A percentile compares a stretch with the other conserved stretches of the same genome.
phyloP scores from a whole-genome alignment of 2,113 vertebrate genomes.

The Amphilophus citrinellus region DNA sequence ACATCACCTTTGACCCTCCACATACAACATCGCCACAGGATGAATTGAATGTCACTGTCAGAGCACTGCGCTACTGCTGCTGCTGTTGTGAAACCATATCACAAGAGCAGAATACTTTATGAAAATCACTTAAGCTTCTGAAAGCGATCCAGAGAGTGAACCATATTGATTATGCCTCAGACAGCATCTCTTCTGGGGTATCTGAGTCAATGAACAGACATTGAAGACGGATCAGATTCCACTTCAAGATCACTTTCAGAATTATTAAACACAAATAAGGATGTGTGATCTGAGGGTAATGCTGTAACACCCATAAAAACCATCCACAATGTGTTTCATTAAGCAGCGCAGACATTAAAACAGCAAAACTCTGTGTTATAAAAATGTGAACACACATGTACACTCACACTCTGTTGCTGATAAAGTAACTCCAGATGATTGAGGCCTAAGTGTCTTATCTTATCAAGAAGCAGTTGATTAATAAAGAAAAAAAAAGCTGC shows the following conservation, averaged over 20 bases:
- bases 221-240: not conserved
- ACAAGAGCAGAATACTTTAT: not conserved
- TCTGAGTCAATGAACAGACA: constrained; percentile 11
- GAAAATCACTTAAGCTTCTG: not conserved
- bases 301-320: not conserved
- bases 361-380: not conserved
- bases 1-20: constrained; percentile 61
- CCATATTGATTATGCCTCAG: not conserved
- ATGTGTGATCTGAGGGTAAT: not conserved
- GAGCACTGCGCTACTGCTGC: not conserved
- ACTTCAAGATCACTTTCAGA: not conserved
- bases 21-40: not conserved
- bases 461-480: not conserved
- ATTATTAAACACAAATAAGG: constrained; percentile 6
- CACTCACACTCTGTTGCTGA: not conserved
- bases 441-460: constrained; percentile 5
- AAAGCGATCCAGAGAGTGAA: constrained; percentile 5
- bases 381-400: not conserved
- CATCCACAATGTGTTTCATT: not conserved
- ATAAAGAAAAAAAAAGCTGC: not conserved
- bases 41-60: not conserved
- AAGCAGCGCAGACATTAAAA: not conserved
- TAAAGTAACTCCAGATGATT: not conserved
- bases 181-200: not conserved
- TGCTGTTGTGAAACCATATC: not conserved